Percentiles rank a stretch among this genome's conserved stretches.
Conservation (phyloP, 2,113 vertebrate genomes). For the Odobenus rosmarus region DNA sequence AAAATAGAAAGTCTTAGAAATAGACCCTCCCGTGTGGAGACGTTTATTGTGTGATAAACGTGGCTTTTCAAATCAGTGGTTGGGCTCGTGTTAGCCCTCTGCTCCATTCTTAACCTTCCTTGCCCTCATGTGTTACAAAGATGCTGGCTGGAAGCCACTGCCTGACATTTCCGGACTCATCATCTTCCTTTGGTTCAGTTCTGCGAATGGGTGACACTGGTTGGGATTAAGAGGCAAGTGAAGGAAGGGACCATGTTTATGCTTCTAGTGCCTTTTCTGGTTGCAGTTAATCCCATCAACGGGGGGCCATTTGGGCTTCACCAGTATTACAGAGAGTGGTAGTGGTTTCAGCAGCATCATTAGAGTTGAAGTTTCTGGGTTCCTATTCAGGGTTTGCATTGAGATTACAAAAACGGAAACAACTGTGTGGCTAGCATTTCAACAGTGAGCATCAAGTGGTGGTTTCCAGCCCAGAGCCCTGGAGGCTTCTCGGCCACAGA, state of each 20-base stretch:
- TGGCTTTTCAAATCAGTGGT: background rate
- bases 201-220: background rate
- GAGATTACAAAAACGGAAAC: background rate
- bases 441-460: too few relatives aligned
- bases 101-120: background rate
- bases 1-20: background rate
- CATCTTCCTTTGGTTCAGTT: background rate
- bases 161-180: background rate
- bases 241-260: background rate
- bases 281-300: rapidly evolving
- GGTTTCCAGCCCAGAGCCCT: background rate
- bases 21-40: background rate
- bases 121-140: background rate
- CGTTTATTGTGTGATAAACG: constrained; percentile 11
- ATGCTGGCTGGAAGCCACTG: background rate
- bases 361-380: background rate
- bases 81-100: background rate
- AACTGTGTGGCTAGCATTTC: background rate
- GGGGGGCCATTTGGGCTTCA: background rate
- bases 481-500: background rate
- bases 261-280: background rate
- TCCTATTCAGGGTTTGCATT: background rate
- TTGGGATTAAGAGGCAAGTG: background rate
- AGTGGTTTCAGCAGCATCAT: background rate
- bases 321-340: background rate